phyloP scores from a whole-genome alignment of 1,140 invertebrate species.

The Pomacea maculata region DNA sequence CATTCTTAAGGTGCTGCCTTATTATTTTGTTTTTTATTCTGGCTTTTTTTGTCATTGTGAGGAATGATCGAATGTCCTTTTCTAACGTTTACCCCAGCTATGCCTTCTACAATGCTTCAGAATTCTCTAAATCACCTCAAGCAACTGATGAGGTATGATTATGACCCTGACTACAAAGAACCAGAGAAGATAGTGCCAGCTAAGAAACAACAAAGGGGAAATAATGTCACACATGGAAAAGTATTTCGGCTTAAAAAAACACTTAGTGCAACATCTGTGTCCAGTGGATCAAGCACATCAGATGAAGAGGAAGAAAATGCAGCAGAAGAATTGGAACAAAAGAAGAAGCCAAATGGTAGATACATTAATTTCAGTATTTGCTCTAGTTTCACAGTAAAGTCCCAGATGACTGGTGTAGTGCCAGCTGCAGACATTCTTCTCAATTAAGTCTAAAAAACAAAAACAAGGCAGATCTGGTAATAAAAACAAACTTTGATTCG shows the following conservation, averaged over 20 bases:
- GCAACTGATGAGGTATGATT: slow-evolving; percentile 62
- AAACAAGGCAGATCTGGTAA: too few relatives aligned
- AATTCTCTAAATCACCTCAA: slow-evolving; percentile 66
- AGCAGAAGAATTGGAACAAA: background rate
- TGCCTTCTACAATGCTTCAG: slow-evolving; percentile 39
- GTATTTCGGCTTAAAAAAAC: slow-evolving; percentile 11
- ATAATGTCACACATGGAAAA: background rate
- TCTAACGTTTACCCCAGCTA: background rate
- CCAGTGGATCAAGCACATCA: background rate
- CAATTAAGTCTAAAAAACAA: too few relatives aligned
- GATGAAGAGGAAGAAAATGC: slow-evolving; percentile 5
- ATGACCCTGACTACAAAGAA: slow-evolving; percentile 38
- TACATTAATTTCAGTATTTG: background rate
- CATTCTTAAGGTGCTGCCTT: background rate
- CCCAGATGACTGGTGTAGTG: too few relatives aligned
- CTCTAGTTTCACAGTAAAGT: too few relatives aligned
- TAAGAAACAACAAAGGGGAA: background rate
- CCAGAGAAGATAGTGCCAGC: slow-evolving; percentile 24
- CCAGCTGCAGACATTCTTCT: too few relatives aligned
- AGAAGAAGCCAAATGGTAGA: background rate
- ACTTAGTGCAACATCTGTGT: background rate
- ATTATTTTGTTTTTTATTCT: background rate
- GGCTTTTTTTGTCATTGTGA: too few relatives aligned
- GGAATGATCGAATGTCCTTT: too few relatives aligned
- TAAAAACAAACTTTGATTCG: too few relatives aligned